Percentiles rank a stretch among this genome's conserved stretches.
phyloP scores from a whole-genome alignment of 1,140 invertebrate genomes.

The Drosophila bipectinata region DNA sequence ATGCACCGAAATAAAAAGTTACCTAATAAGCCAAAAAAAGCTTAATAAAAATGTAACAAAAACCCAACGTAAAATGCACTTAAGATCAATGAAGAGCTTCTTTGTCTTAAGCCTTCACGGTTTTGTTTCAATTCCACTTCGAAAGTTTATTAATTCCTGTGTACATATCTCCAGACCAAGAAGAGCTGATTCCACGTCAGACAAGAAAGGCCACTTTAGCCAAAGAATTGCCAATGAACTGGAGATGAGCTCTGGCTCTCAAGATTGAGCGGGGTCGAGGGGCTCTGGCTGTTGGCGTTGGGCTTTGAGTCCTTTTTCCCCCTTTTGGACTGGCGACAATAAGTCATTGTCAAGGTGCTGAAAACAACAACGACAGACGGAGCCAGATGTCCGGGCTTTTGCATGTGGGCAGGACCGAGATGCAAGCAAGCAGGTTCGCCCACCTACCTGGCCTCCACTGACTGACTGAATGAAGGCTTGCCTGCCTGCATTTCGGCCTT shows the following conservation, averaged over 20 bases:
- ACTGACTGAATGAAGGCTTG: conserved; percentile 16
- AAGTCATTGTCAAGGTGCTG: conserved; percentile 78
- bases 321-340: conserved; percentile 51
- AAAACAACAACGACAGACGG: conserved; percentile 54
- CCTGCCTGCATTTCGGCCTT: conserved; percentile 7
- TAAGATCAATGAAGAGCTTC: too few relatives aligned
- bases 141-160: background rate
- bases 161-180: conserved; percentile 5
- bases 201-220: conserved; percentile 71
- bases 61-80: too few relatives aligned
- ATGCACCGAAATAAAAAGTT: background rate
- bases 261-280: background rate
- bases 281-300: conserved; percentile 4
- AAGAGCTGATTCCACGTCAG: conserved; percentile 42
- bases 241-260: conserved; percentile 33
- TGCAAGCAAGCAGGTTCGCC: conserved; percentile 22
- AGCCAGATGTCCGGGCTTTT: conserved; percentile 28
- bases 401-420: conserved; percentile 52
- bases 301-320: background rate
- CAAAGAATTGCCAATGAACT: conserved; percentile 71
- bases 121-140: background rate
- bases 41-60: too few relatives aligned
- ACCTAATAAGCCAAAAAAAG: too few relatives aligned
- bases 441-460: conserved; percentile 15
- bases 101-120: background rate